phyloP scores from a whole-genome alignment of 2,797 vertebrate species.

The Falco rusticolus region DNA sequence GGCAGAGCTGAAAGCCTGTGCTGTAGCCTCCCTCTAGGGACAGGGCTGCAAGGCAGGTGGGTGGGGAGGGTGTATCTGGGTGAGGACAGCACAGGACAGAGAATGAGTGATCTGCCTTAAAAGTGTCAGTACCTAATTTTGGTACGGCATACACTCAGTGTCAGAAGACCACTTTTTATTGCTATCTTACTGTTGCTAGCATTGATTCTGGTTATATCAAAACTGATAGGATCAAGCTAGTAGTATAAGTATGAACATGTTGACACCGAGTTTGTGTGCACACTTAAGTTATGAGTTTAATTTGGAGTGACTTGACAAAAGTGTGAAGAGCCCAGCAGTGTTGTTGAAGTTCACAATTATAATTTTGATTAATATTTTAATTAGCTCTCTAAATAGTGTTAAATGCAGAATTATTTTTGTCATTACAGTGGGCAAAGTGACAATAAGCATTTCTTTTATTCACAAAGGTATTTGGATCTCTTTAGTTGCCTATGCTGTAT shows the following conservation, averaged over 20 bases:
- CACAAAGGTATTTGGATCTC: not conserved
- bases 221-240: not conserved
- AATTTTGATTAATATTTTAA: not conserved
- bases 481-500: not conserved
- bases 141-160: not conserved
- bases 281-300: not conserved
- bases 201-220: not conserved
- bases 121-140: not conserved
- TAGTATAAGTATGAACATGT: not conserved
- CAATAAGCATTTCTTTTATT: not conserved
- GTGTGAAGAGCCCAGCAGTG: not conserved
- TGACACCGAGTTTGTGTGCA: not conserved
- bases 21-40: too few species aligned
- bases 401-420: not conserved
- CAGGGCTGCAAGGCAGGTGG: too few species aligned
- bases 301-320: not conserved
- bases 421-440: not conserved
- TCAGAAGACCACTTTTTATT: fast-evolving
- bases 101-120: not conserved
- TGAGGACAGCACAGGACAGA: not conserved
- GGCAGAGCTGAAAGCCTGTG: not conserved
- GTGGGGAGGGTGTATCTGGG: too few species aligned
- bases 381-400: not conserved
- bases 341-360: not conserved
- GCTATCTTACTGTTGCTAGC: not conserved